A percentile compares a stretch with the other conserved stretches of the same genome.
phyloP scores from a whole-genome alignment of 2,888 invertebrate species.

The Marasmarcha lunaedactyla region DNA sequence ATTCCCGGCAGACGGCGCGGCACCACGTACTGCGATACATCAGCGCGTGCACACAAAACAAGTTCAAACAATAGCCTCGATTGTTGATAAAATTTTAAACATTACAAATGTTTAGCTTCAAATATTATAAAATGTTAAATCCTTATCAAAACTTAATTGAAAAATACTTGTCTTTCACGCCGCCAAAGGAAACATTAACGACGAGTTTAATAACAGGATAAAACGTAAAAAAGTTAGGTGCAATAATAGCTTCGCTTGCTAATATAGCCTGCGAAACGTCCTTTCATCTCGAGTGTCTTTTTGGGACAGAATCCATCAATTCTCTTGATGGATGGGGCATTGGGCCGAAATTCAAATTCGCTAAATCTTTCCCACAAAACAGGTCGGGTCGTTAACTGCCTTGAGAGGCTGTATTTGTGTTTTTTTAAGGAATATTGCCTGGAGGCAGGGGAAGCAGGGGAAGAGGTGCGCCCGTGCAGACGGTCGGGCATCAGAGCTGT shows the following conservation, averaged over 20 bases:
- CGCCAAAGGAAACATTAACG: not conserved
- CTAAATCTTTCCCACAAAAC: conserved; percentile 68
- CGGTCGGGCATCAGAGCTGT: conserved; percentile 58
- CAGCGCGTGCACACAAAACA: no score
- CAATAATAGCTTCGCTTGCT: conserved; percentile 1
- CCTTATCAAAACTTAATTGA: no score
- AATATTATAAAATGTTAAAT: no score
- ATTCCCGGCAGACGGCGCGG: no score
- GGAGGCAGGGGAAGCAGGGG: conserved; percentile 16
- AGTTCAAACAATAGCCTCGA: no score
- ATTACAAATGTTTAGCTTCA: no score
- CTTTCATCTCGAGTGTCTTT: conserved; percentile 45
- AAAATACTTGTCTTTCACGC: no score
- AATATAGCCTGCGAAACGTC: conserved; percentile 26
- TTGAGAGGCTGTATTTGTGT: conserved; percentile 29
- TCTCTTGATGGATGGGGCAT: conserved; percentile 64
- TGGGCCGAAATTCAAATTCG: conserved; percentile 66
- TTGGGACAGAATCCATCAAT: conserved; percentile 68
- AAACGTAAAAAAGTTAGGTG: not conserved
- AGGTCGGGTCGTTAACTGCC: conserved; percentile 57
- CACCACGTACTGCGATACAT: no score
- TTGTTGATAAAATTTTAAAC: no score
- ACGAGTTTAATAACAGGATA: not conserved
- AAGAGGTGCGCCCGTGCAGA: conserved; percentile 54
- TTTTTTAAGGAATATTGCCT: conserved; percentile 20